Base-by-base conservation (phyloP, 1,140 invertebrate species). In the Agrilus planipennis region DNA sequence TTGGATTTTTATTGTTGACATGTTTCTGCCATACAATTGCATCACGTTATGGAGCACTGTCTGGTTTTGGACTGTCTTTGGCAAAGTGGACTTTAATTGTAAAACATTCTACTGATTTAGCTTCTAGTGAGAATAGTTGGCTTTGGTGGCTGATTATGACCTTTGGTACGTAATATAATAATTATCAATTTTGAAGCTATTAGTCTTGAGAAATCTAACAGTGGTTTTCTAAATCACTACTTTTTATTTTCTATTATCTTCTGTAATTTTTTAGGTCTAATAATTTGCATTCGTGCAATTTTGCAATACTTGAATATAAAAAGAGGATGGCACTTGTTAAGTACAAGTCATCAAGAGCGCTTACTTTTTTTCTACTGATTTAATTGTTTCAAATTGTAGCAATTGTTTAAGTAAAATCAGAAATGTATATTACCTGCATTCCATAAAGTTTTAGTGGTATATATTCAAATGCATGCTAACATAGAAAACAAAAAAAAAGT, bases 31-130 rank as follows among this genome's bases (percentile, higher is more conserved):
- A 90, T 58, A 92, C 89, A 25, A 86, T 92, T 55, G 89, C 90
- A 30, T 89, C 86, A 27, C 76, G 89, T 50, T 91, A 90, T 63
- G 90, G 90, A 30, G 90, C 90, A 4, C 61, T 94, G 14, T 84
- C 89, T 41, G 89, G 90, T 27, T 90, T 94, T 58, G 90, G 89
- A 4, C 68, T 94, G 5, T 92, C 88, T 7, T 70, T 93, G 45
- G 86, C 88, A 44, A 93, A 94, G 68, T 93, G 89, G 90, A 91
- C 88, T 16, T 71, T 90, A 28, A 92, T 93, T 55, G 87, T 92
- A 2, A 91, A 91, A 63, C 81, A 88, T 56, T 87, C 84, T 41
- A 88, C 85, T 41, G 84, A 88, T 45, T 65, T 89, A 44, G 80
- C 83, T 36, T 84, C 79, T 16, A 79, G 79, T 58, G 84, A 87